Evolutionary conservation across 1,140 invertebrate genomes (phyloP), one percentile per base, ranked within the genome.

Genomic region (Papilio machaon): DNA sequence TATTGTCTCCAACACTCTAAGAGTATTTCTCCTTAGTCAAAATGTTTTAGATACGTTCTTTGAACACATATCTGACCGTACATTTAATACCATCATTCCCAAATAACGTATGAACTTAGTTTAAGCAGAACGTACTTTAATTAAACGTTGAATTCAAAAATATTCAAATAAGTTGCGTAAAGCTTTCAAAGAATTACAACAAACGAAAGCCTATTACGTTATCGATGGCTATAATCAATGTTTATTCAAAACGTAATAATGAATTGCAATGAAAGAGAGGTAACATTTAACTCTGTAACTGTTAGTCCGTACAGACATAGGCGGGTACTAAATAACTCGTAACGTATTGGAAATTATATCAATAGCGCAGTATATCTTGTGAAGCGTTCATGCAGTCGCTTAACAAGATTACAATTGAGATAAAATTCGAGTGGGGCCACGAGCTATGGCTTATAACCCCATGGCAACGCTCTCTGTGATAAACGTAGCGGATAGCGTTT

Each of bases 321-420:
- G 19, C 77, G 58, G 49, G 60, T 67, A 79, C 54, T 79, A 79
- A 79, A 79, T 79, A 79, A 79, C 77, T 47, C 77, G 77, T 79
- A 79, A 83, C 52, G 43, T 74, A 74, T 78, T 73, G 70, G 54
- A 81, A 70, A 81, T 81, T 77, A 86, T 87, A 86, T 87, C 83
- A 87, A 88, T 87, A 83, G 80, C 46, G 85, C 85, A 80, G 82
- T 91, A 88, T 85, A 88, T 91, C 90, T 90, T 86, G 60, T 83
- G 81, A 81, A 81, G 85, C 85, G 81, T 86, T 89, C 86, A 86
- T 83, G 84, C 86, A 86, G 87, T 83, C 85, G 81, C 75, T 82
- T 82, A 86, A 89, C 87, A 87, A 87, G 90, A 91, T 90, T 86
- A 89, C 88, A 90, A 87, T 89, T 88, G 85, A 89, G 87, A 90